Conservation (phyloP, 23 tunicate species). For the Halocynthia aurantium region DNA sequence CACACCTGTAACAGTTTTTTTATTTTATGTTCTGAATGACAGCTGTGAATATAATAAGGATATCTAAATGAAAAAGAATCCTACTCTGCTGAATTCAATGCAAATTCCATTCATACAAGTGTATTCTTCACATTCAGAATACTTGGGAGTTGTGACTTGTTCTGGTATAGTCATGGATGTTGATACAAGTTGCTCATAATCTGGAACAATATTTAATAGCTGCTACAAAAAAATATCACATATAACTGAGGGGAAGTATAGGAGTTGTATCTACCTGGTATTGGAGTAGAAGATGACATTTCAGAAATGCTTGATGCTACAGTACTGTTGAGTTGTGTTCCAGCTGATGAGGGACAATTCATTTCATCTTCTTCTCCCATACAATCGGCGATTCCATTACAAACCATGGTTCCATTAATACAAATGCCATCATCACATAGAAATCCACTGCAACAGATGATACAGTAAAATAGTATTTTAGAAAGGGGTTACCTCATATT, state of each 20-base stretch:
- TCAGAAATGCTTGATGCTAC: background rate
- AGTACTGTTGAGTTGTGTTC: no score
- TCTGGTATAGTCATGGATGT: background rate
- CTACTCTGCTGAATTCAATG: constrained; percentile 36
- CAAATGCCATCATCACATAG: constrained; percentile 46
- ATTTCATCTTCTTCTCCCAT: constrained; percentile 47
- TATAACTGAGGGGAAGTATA: no score
- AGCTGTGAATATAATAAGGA: background rate
- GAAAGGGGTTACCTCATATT: background rate
- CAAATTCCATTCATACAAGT: constrained; percentile 42
- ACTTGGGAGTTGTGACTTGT: background rate
- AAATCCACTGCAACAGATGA: constrained; percentile 33
- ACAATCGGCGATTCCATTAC: constrained; percentile 62
- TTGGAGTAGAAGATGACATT: background rate
- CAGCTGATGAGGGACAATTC: constrained; percentile 5
- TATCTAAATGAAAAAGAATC: background rate
- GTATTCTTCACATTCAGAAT: constrained; percentile 17
- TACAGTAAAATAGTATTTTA: background rate
- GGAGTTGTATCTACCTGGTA: background rate
- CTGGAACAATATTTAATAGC: no score
- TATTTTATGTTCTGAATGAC: no score
- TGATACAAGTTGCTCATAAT: no score
- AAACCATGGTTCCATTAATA: constrained; percentile 46
- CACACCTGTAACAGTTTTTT: constrained; percentile 26
- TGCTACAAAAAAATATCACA: no score